Percentiles rank a stretch among this genome's conserved stretches.
Conservation (phyloP, 2,797 vertebrate genomes). For the Pseudotriccus pelzelni region DNA sequence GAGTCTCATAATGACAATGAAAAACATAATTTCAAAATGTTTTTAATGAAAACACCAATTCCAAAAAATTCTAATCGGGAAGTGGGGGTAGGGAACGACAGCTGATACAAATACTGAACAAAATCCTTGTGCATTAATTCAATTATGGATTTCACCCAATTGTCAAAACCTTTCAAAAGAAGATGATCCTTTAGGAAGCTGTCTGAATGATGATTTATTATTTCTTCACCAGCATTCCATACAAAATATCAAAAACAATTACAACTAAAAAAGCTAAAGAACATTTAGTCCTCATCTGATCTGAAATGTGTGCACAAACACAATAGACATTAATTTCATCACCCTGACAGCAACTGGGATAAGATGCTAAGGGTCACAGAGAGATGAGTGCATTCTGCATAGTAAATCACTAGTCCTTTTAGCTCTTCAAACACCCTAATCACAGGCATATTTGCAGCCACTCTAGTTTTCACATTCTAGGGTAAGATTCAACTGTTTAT, state of each 20-base stretch:
- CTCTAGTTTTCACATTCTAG: neutral
- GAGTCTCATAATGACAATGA: neutral
- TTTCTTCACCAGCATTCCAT: neutral
- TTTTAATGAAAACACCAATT: neutral
- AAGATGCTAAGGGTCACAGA: neutral
- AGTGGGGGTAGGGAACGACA: neutral
- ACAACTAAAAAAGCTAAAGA: neutral
- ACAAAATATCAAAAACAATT: conserved; percentile 13
- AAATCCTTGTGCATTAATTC: neutral
- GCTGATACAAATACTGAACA: neutral
- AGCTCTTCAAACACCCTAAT: neutral
- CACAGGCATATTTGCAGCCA: neutral
- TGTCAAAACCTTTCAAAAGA: conserved; percentile 38
- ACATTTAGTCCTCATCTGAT: neutral
- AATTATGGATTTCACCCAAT: conserved; percentile 11
- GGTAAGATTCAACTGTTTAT: neutral
- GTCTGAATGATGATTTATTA: neutral
- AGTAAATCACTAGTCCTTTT: neutral
- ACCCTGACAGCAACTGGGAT: neutral
- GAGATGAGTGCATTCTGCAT: neutral
- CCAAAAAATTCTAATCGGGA: neutral
- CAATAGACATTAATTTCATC: conserved; percentile 7
- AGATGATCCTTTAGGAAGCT: conserved; percentile 13
- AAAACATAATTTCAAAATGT: neutral
- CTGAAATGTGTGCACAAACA: conserved; percentile 1